A percentile compares a stretch with the other conserved stretches of the same genome.
Evolutionary conservation across 2,888 invertebrate species (phyloP).

Genomic region (Euproctis similis): DNA sequence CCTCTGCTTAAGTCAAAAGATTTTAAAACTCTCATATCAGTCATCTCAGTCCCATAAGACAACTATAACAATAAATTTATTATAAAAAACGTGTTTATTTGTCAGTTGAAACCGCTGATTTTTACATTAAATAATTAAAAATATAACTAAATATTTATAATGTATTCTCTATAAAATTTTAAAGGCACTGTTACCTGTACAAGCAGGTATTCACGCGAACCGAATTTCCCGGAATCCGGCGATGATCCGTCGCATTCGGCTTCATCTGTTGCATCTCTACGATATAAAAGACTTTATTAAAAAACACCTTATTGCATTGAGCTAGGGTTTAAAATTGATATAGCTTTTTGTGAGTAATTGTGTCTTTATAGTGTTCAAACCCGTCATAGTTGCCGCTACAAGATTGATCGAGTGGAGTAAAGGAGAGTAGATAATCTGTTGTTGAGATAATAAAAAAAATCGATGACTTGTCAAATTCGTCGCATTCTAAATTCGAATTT

Average conservation of each 20-base stretch:
- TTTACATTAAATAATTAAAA: not conserved
- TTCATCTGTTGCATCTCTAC: slow-evolving; percentile 45
- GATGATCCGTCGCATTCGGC: slow-evolving; percentile 69
- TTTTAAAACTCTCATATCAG: no score
- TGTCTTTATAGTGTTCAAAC: slow-evolving; percentile 23
- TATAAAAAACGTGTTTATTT: no score
- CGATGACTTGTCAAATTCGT: slow-evolving; percentile 74
- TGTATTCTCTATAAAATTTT: slow-evolving; percentile 34
- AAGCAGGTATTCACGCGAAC: slow-evolving; percentile 72
- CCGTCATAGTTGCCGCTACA: slow-evolving; percentile 58
- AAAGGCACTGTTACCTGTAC: slow-evolving; percentile 53
- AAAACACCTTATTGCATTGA: not conserved
- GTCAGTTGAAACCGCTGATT: no score
- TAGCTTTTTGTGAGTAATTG: slow-evolving; percentile 9
- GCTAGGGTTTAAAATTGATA: slow-evolving; percentile 21
- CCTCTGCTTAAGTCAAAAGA: no score
- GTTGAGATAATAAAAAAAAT: slow-evolving; percentile 62
- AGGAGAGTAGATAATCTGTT: slow-evolving; percentile 70
- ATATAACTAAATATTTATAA: no score
- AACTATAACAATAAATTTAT: no score
- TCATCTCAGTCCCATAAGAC: no score
- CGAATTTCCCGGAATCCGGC: slow-evolving; percentile 74
- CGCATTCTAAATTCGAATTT: slow-evolving; percentile 59
- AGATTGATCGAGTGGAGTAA: slow-evolving; percentile 76
- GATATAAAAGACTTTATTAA: slow-evolving; percentile 21